phyloP scores from a whole-genome alignment of 1,140 invertebrate genomes.

The Amyelois transitella region DNA sequence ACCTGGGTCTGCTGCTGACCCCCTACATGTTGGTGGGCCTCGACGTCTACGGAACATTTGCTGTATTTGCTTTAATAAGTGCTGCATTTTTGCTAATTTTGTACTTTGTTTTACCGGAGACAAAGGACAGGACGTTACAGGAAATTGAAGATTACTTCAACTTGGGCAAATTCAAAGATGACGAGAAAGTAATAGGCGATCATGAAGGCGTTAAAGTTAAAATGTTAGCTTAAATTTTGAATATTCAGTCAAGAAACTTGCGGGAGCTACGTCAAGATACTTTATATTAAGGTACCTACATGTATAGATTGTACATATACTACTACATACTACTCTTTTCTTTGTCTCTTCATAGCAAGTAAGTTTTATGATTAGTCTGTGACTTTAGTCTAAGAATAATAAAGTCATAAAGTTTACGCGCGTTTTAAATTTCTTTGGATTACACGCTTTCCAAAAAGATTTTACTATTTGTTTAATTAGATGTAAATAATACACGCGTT shows the following conservation, averaged over 20 bases:
- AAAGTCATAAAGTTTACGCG: too few species aligned
- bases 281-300: not conserved
- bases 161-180: conserved; percentile 27
- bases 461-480: too few species aligned
- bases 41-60: conserved; percentile 47
- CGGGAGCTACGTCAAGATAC: not conserved
- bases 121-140: conserved; percentile 50
- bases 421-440: too few species aligned
- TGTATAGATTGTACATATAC: too few species aligned
- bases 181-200: conserved; percentile 2
- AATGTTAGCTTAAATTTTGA: not conserved
- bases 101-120: conserved; percentile 45
- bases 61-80: conserved; percentile 33
- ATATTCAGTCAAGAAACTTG: not conserved
- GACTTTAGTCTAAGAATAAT: too few species aligned
- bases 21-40: conserved; percentile 38
- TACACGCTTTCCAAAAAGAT: too few species aligned
- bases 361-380: too few species aligned
- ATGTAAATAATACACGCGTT: too few species aligned
- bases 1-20: conserved; percentile 35
- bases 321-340: too few species aligned
- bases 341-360: too few species aligned
- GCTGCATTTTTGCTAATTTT: conserved; percentile 22
- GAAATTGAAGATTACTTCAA: conserved; percentile 54
- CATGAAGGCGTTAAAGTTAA: conserved; percentile 1